Evolutionary conservation across 2,113 vertebrate genomes (phyloP), one percentile per base, ranked within the genome.

Genomic region (Orycteropus afer): DNA sequence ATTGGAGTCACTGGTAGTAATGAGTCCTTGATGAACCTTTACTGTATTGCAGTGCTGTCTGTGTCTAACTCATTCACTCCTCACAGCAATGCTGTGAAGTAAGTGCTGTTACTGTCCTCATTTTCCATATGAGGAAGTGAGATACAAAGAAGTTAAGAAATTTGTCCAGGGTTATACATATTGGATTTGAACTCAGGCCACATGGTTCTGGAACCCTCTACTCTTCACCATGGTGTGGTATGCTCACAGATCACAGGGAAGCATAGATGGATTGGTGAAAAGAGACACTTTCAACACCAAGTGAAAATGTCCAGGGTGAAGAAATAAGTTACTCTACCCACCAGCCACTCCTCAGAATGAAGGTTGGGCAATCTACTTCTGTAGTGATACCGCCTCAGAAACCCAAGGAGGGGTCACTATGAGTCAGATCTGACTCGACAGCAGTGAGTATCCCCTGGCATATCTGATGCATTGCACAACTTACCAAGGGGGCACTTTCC

Each of bases 171-270:
- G 84, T 91, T 65, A 86, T 42, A 34, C 69, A 71, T 61, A 23
- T 71, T 89, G 80, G 65, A 84, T 47, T 94, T 81, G 92, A 95
- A 85, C 89, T 73, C 32, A 45, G 74, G 63, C 32, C 23, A 32
- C n/a, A 27, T 42, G 29, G 57, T 34, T 93, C 22, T 63, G 20
- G 42, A 83, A 61, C 12, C 67, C n/a, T 53, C 25, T 42, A 34
- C 34, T 47, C 79, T 63, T 47, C 37, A 42, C 8, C 10, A 34
- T 23, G 23, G 4, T 3, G 2, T 5, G 81, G n/a, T 49, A 37
- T 74, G 27, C 45, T 27, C 47, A 79, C 85, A 74, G 55, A 23
- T 61, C 55, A 69, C n/a, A 77, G 71, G 82, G 55, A 45, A 65
- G 77, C 20, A 65, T 47, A 7, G 47, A 17, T 47, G 25, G 42